Percentiles rank a stretch among this genome's conserved stretches.
phyloP scores from a whole-genome alignment of 2,888 invertebrate genomes.

The Melieria picta region DNA sequence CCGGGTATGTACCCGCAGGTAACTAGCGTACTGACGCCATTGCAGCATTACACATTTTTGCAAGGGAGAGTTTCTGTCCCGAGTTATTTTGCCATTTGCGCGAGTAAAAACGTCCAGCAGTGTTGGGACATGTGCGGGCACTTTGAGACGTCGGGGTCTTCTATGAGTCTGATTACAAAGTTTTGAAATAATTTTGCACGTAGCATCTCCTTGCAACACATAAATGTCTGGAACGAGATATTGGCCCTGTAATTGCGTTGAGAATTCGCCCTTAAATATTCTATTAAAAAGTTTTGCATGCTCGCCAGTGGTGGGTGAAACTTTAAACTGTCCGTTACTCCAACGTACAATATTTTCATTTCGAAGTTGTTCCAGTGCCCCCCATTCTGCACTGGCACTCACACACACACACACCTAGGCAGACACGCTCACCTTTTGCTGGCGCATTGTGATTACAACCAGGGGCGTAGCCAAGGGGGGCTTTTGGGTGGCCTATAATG shows the following conservation, averaged over 20 bases:
- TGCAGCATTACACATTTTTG: too few relatives aligned
- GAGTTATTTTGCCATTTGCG: too few relatives aligned
- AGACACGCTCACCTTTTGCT: neutral
- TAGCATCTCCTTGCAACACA: too few relatives aligned
- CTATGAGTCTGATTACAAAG: too few relatives aligned
- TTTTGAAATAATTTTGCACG: too few relatives aligned
- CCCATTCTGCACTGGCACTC: neutral
- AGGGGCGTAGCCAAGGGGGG: neutral
- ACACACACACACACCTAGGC: neutral
- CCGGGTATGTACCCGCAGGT: too few relatives aligned
- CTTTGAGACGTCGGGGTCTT: too few relatives aligned
- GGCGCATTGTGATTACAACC: neutral
- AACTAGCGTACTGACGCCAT: too few relatives aligned
- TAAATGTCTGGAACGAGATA: too few relatives aligned
- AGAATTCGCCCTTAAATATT: neutral
- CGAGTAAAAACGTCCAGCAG: too few relatives aligned
- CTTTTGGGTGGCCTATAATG: neutral
- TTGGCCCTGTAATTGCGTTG: neutral
- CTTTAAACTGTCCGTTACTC: neutral
- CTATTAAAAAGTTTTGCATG: neutral
- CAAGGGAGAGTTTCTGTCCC: too few relatives aligned
- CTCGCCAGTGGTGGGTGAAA: neutral
- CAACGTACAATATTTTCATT: constrained; percentile 20
- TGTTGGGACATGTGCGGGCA: too few relatives aligned
- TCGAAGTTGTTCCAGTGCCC: constrained; percentile 16